phyloP scores from a whole-genome alignment of 2,113 vertebrate species.

The Macrotis lagotis region DNA sequence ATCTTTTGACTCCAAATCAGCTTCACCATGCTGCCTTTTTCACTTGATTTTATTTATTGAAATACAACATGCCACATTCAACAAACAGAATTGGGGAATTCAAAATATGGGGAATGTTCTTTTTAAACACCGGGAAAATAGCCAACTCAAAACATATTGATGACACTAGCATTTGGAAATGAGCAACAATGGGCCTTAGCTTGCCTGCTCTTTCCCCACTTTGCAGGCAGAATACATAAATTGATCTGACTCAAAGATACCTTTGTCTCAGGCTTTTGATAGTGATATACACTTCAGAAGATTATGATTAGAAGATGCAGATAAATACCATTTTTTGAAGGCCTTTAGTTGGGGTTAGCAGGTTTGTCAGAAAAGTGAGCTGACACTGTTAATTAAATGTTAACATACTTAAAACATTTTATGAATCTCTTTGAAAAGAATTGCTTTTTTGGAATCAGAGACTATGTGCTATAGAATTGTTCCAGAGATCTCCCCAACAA shows the following conservation, averaged over 20 bases:
- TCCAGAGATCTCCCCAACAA: slow-evolving; percentile 5
- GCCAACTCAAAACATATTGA: slow-evolving; percentile 34
- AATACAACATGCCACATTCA: background rate
- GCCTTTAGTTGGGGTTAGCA: slow-evolving; percentile 39
- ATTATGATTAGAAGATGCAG: slow-evolving; percentile 58
- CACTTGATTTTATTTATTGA: background rate
- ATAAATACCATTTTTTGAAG: slow-evolving; percentile 45
- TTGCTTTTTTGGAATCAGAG: background rate
- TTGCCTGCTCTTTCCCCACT: slow-evolving; percentile 17
- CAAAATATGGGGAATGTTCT: slow-evolving; percentile 53
- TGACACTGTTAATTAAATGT: background rate
- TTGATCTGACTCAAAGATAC: background rate
- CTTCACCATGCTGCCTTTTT: background rate
- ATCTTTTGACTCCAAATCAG: background rate
- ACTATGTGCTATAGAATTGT: slow-evolving; percentile 35
- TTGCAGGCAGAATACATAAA: slow-evolving; percentile 31
- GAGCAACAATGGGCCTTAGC: slow-evolving; percentile 48
- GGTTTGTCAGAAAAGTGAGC: slow-evolving; percentile 28
- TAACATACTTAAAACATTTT: slow-evolving; percentile 23
- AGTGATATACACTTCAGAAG: slow-evolving; percentile 36
- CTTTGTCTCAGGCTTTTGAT: slow-evolving; percentile 1
- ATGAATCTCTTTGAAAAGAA: slow-evolving; percentile 38
- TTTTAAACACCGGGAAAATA: slow-evolving; percentile 50
- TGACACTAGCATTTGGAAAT: slow-evolving; percentile 54
- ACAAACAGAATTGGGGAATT: slow-evolving; percentile 26